Percentiles rank a stretch among this genome's conserved stretches.
Conservation (phyloP, 2,797 vertebrate genomes). For the Tiaroga cobitis region DNA sequence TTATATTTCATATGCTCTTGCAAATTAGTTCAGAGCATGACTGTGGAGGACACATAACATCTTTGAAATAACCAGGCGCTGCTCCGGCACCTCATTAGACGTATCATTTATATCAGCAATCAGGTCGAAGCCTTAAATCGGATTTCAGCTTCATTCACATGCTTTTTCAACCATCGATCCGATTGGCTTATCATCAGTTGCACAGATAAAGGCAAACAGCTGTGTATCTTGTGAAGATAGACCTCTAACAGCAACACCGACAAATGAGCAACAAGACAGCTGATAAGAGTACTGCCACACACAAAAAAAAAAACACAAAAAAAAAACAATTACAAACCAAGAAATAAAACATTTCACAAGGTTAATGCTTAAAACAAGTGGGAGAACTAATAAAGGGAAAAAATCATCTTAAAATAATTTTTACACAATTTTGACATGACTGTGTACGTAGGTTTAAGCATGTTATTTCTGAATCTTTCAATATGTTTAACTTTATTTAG, state of each 20-base stretch:
- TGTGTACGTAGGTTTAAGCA: background rate
- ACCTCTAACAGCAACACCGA: constrained; percentile 15
- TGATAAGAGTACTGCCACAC: background rate
- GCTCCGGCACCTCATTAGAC: constrained; percentile 22
- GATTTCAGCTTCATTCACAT: constrained; percentile 36
- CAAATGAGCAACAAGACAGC: constrained; percentile 29
- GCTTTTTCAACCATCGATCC: constrained; percentile 34
- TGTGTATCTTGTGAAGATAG: constrained; percentile 37
- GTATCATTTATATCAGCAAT: constrained; percentile 27
- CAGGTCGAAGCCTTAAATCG: constrained; percentile 25
- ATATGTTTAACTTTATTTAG: background rate
- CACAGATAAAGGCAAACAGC: constrained; percentile 41
- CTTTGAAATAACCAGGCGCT: background rate
- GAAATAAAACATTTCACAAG: background rate
- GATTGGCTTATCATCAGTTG: constrained; percentile 38
- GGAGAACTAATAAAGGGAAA: no score
- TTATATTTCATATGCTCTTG: constrained; percentile 5
- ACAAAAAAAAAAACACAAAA: background rate
- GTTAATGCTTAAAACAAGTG: background rate
- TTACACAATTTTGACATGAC: background rate
- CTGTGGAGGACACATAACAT: background rate
- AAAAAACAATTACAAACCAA: background rate
- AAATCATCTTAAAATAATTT: background rate
- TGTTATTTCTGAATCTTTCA: background rate
- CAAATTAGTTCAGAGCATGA: background rate